Evolutionary conservation across 2,888 invertebrate species (phyloP).

Genomic region (Cerceris ruficornis): DNA sequence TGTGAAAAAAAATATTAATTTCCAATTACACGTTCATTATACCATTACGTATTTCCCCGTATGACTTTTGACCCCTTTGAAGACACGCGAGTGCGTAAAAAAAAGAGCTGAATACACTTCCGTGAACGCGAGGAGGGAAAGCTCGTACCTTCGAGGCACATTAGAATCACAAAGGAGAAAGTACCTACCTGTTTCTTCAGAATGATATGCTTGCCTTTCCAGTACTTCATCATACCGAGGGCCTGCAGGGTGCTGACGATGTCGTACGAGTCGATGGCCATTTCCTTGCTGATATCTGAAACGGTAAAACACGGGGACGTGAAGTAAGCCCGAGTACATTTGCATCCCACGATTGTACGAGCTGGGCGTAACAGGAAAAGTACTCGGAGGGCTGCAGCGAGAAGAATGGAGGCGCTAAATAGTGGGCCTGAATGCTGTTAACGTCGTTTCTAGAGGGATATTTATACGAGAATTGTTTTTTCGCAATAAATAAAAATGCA

Average conservation of each 20-base stretch:
- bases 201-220: slow-evolving; percentile 99
- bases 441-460: too few relatives aligned
- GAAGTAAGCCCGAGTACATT: not conserved
- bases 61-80: too few relatives aligned
- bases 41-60: too few relatives aligned
- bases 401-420: too few relatives aligned
- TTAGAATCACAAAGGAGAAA: slow-evolving; percentile 39
- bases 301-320: slow-evolving; percentile 12
- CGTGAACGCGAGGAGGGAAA: not conserved
- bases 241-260: slow-evolving; percentile 98
- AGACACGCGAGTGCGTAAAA: not conserved
- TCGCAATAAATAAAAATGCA: too few relatives aligned
- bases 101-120: slow-evolving; percentile 5
- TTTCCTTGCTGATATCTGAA: slow-evolving; percentile 90
- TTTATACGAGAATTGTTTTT: too few relatives aligned
- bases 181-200: slow-evolving; percentile 92
- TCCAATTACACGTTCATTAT: too few relatives aligned
- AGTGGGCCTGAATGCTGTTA: too few relatives aligned
- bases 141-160: not conserved
- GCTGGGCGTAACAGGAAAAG: too few relatives aligned
- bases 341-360: not conserved
- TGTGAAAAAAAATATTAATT: too few relatives aligned
- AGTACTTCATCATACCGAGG: slow-evolving; percentile 98
- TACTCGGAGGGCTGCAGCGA: too few relatives aligned
- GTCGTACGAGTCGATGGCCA: slow-evolving; percentile 98